Evolutionary conservation across 2,888 invertebrate genomes (phyloP).

Genomic region (Ganaspis brasiliensis): DNA sequence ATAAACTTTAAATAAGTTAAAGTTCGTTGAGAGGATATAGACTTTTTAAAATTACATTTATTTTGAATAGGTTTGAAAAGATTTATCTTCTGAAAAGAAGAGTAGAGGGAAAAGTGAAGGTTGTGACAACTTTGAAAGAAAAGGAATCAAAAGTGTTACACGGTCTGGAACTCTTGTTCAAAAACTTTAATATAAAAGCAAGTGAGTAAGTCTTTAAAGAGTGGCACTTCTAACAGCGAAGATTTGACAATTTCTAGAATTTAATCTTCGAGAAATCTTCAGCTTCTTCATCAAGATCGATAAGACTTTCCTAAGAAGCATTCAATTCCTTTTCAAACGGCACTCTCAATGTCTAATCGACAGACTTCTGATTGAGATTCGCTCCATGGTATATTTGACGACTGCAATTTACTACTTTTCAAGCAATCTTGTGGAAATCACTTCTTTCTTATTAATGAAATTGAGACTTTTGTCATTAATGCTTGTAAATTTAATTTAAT

Average conservation of each 20-base stretch:
- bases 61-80: neutral
- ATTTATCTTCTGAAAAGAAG: neutral
- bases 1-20: no score
- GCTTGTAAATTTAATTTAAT: no score
- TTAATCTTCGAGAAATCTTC: conserved; percentile 12
- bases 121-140: neutral
- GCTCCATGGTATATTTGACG: neutral
- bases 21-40: no score
- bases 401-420: neutral
- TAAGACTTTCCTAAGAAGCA: conserved; percentile 11
- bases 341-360: neutral
- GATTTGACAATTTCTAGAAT: conserved; percentile 30
- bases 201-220: neutral
- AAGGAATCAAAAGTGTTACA: neutral
- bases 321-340: conserved; percentile 14
- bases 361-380: neutral
- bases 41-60: neutral
- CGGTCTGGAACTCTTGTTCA: neutral
- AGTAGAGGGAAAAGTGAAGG: neutral
- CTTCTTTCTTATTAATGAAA: neutral
- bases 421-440: neutral
- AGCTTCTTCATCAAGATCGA: conserved; percentile 22
- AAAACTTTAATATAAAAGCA: conserved; percentile 20
- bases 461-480: neutral
- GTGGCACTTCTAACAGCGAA: neutral